Conservation (phyloP, 1,140 invertebrate species). For the Lucilia cuprina region DNA sequence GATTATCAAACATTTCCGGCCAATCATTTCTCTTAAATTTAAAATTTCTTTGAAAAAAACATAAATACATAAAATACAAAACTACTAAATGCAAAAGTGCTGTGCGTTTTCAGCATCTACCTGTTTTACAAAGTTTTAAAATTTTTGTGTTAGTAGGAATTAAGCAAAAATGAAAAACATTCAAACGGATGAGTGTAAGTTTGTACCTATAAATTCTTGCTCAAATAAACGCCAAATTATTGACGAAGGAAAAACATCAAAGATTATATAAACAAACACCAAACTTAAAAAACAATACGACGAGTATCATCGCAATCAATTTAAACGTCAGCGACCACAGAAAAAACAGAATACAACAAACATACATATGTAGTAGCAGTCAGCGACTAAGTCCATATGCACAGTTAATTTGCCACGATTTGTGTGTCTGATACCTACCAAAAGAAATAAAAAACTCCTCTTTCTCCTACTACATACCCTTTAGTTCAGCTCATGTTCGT, state of each 20-base stretch:
- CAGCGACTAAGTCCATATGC: neutral
- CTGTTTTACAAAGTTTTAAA: neutral
- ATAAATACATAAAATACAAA: neutral
- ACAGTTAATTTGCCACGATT: constrained; percentile 24
- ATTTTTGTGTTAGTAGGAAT: neutral
- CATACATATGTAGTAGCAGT: neutral
- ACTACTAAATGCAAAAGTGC: neutral
- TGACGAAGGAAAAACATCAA: neutral
- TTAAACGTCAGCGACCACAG: too few species aligned
- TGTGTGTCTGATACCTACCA: constrained; percentile 4
- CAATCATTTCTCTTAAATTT: neutral
- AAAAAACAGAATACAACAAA: neutral
- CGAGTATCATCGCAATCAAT: neutral
- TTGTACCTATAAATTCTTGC: too few species aligned
- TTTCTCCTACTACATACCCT: neutral
- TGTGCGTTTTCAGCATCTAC: neutral
- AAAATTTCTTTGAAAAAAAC: neutral
- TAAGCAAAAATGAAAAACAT: neutral
- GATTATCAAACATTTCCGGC: too few species aligned
- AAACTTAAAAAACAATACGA: neutral
- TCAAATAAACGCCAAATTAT: neutral
- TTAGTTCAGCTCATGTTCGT: too few species aligned
- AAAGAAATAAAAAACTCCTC: neutral
- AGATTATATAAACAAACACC: neutral
- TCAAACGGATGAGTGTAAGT: too few species aligned